Percentiles rank a stretch among this genome's conserved stretches.
These are phyloP conservation scores for Eilema caniola DNA, from an alignment of 2,888 invertebrate species.

Conservation along the genomic window DNA sequence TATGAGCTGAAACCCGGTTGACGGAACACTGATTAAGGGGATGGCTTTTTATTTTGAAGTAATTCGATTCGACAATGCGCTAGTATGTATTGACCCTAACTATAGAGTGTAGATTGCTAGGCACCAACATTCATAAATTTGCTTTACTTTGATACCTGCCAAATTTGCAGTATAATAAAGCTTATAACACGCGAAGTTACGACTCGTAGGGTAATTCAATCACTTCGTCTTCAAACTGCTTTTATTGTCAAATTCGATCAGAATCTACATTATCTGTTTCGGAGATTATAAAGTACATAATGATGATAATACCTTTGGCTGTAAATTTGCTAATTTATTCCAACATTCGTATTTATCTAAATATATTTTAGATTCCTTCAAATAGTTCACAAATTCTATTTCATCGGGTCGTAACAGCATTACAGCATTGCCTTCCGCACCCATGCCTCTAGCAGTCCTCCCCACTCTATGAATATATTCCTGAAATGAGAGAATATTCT, in stretches of 20 bases:
- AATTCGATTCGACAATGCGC: no score
- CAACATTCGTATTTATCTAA: conserved; percentile 92
- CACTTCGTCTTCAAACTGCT: not conserved
- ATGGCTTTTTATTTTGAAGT: no score
- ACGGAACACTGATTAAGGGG: no score
- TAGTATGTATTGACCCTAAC: no score
- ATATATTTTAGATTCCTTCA: conserved; percentile 96
- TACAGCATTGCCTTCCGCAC: conserved; percentile 96
- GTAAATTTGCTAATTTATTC: conserved; percentile 74
- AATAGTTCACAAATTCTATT: conserved; percentile 95
- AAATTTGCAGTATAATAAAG: not conserved
- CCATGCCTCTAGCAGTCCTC: conserved; percentile 97
- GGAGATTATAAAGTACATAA: not conserved
- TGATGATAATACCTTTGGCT: conserved; percentile 71
- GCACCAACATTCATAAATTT: not conserved
- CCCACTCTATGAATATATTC: conserved; percentile 99
- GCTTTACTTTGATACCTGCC: not conserved
- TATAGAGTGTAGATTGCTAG: not conserved
- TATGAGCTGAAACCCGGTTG: no score
- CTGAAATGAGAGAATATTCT: conserved; percentile 74
- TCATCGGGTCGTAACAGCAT: conserved; percentile 97
- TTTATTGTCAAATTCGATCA: not conserved
- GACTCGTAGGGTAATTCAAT: no score
- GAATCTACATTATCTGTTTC: not conserved
- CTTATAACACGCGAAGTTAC: not conserved